Percentiles rank a stretch among this genome's conserved stretches.
These are phyloP conservation scores for Tipula confusa DNA, from an alignment of 2,888 invertebrate genomes.

Conservation along the genomic window DNA sequence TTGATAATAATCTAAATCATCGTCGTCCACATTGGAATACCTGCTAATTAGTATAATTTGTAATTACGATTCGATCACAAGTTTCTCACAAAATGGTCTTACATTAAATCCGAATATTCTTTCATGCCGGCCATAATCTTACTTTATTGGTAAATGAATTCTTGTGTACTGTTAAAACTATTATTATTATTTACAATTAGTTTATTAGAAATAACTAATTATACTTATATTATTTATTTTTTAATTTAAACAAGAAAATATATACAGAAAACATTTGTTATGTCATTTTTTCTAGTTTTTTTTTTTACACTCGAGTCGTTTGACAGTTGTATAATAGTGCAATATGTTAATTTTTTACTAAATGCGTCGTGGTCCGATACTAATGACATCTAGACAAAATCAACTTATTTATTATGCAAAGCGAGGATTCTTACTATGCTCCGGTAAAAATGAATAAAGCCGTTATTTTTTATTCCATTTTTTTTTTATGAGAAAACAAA, in stretches of 20 bases:
- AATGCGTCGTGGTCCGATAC: not conserved
- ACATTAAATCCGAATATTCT: slow-evolving; percentile 47
- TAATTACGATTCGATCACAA: slow-evolving; percentile 30
- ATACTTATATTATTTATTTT: not conserved
- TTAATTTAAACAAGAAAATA: not conserved
- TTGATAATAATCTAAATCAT: slow-evolving; percentile 5
- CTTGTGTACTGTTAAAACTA: not conserved
- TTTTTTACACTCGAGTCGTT: not conserved
- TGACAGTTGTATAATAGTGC: not conserved
- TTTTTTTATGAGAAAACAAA: no score
- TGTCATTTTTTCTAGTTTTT: not conserved
- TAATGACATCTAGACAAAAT: not conserved
- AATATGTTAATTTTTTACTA: not conserved
- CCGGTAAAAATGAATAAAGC: no score
- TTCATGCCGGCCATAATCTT: slow-evolving; percentile 46
- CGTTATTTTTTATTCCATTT: no score
- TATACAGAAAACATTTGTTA: not conserved
- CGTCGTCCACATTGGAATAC: slow-evolving; percentile 34
- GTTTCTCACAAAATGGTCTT: slow-evolving; percentile 29
- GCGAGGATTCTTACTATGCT: no score
- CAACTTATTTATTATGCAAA: no score
- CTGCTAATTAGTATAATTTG: slow-evolving; percentile 32
- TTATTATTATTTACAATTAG: not conserved
- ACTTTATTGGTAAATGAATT: not conserved
- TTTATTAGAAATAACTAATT: not conserved